phyloP scores from a whole-genome alignment of 2,888 invertebrate genomes.

The Operophtera brumata region DNA sequence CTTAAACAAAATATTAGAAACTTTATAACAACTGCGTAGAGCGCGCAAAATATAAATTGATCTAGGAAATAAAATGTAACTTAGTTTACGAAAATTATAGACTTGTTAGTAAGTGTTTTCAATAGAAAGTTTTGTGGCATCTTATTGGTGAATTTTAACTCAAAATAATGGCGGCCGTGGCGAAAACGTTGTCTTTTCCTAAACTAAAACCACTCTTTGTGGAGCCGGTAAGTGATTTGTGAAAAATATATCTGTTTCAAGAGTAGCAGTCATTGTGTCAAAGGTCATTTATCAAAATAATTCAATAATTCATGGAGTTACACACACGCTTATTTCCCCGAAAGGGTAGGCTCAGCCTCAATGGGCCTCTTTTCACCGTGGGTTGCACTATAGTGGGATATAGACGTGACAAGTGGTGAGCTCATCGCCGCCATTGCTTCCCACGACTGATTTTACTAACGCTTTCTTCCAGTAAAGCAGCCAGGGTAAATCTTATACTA shows the following conservation, averaged over 20 bases:
- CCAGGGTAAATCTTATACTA: too few species aligned
- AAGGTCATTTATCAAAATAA: conserved; percentile 39
- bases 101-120: conserved; percentile 31
- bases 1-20: conserved; percentile 21
- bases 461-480: too few species aligned
- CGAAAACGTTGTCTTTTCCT: conserved; percentile 57
- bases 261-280: conserved; percentile 18
- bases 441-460: too few species aligned
- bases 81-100: conserved; percentile 36
- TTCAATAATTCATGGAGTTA: not conserved
- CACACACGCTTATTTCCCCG: too few species aligned
- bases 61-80: conserved; percentile 50
- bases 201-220: conserved; percentile 40
- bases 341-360: too few species aligned
- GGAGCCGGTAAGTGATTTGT: conserved; percentile 62
- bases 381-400: too few species aligned
- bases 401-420: too few species aligned
- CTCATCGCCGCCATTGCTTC: too few species aligned
- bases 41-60: conserved; percentile 33
- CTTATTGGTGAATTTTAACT: conserved; percentile 54
- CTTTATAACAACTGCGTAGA: conserved; percentile 26
- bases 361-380: too few species aligned
- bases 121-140: conserved; percentile 64
- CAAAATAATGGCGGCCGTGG: conserved; percentile 67
- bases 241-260: conserved; percentile 1